Evolutionary conservation across 2,113 vertebrate genomes (phyloP).

Genomic region (Trogon melanurus): DNA sequence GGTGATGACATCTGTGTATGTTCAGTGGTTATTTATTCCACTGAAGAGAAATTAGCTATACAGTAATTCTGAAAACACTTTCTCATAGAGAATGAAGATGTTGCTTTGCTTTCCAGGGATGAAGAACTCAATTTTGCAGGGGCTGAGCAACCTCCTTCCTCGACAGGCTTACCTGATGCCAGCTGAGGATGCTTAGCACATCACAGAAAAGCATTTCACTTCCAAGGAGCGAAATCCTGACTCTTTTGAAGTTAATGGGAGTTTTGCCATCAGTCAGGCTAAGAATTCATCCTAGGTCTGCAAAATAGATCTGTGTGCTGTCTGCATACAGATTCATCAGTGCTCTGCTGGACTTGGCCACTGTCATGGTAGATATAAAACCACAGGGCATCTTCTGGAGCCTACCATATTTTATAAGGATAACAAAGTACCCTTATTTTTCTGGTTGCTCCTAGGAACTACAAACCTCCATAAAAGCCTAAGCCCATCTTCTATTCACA

Average conservation of each 20-base stretch:
- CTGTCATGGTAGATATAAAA: background rate
- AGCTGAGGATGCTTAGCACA: background rate
- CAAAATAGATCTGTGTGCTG: background rate
- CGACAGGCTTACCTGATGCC: background rate
- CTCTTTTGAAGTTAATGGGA: background rate
- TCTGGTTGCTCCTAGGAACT: background rate
- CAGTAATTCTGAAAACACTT: background rate
- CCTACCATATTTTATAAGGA: background rate
- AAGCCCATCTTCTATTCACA: background rate
- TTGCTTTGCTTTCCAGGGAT: slow-evolving; percentile 10
- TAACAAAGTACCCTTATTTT: background rate
- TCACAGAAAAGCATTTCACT: background rate
- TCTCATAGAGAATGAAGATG: background rate
- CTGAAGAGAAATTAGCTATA: background rate
- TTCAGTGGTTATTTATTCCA: slow-evolving; percentile 6
- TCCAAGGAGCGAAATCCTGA: background rate
- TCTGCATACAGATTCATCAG: background rate
- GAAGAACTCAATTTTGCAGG: background rate
- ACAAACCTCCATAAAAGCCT: background rate
- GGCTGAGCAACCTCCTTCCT: background rate
- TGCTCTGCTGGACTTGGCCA: background rate
- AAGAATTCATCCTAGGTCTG: background rate
- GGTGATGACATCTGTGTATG: slow-evolving; percentile 23
- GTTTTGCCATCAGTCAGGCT: background rate
- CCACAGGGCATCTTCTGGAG: background rate